Conservation (phyloP, 2,888 invertebrate genomes). For the Andrena hattorfiana region DNA sequence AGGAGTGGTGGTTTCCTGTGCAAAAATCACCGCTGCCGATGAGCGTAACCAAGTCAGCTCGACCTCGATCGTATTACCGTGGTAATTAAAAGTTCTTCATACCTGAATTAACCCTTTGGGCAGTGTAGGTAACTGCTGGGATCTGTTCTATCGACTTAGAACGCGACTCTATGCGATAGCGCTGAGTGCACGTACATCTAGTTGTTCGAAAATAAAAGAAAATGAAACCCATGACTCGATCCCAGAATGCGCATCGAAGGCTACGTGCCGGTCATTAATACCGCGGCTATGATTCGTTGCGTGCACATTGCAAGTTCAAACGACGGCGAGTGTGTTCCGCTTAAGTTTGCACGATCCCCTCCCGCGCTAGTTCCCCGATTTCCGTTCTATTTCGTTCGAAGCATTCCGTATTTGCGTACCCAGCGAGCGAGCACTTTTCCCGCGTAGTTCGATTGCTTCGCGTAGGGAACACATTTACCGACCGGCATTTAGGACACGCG, state of each 20-base stretch:
- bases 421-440: slow-evolving; percentile 4
- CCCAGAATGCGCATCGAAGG: background rate
- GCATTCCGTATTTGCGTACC: slow-evolving; percentile 50
- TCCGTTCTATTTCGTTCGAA: slow-evolving; percentile 46
- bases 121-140: background rate
- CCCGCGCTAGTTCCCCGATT: slow-evolving; percentile 19
- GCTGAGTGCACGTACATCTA: too few species aligned
- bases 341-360: slow-evolving; percentile 54
- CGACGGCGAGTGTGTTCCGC: slow-evolving; percentile 53
- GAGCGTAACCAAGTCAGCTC: slow-evolving; percentile 34
- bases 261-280: slow-evolving; percentile 20
- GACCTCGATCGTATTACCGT: slow-evolving; percentile 40
- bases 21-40: slow-evolving; percentile 51
- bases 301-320: slow-evolving; percentile 40
- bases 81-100: slow-evolving; percentile 12
- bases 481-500: slow-evolving; percentile 45
- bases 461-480: slow-evolving; percentile 26
- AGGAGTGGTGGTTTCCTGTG: slow-evolving; percentile 56
- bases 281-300: slow-evolving; percentile 53
- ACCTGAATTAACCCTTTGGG: background rate
- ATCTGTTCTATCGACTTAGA: background rate
- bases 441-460: background rate
- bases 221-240: slow-evolving; percentile 10
- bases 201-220: too few species aligned
- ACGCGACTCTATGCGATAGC: background rate